Evolutionary conservation across 2,113 vertebrate genomes (phyloP).

Genomic region (Laticauda colubrina): DNA sequence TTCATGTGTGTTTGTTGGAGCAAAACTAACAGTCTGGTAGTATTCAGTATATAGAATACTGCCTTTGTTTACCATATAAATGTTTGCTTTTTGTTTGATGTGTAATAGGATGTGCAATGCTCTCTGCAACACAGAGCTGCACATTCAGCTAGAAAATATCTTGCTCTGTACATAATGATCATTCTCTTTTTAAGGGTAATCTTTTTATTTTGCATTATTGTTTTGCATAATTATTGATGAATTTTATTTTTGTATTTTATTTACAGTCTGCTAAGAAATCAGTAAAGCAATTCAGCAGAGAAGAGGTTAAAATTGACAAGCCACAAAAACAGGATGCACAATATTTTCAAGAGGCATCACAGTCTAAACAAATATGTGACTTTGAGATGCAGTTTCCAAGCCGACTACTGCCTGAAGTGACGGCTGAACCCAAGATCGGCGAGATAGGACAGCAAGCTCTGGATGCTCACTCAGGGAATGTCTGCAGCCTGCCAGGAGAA

Average conservation of each 20-base stretch:
- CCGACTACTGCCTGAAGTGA: background rate
- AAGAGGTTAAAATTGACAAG: fast-evolving
- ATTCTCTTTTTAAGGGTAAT: background rate
- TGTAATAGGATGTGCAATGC: background rate
- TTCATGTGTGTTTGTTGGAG: background rate
- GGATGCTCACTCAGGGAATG: fast-evolving
- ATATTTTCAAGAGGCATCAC: fast-evolving
- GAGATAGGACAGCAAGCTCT: background rate
- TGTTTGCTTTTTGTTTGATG: background rate
- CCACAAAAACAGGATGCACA: fast-evolving
- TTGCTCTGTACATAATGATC: background rate
- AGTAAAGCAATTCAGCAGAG: fast-evolving
- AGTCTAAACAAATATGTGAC: background rate
- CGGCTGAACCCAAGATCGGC: fast-evolving
- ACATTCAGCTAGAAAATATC: background rate
- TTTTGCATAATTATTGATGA: background rate
- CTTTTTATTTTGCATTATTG: background rate
- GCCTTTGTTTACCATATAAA: background rate
- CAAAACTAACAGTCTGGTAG: background rate
- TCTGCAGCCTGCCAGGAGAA: fast-evolving
- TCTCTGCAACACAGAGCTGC: background rate
- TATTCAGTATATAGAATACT: background rate
- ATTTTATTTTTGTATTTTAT: background rate
- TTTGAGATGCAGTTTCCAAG: background rate
- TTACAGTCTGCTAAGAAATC: background rate